phyloP scores from a whole-genome alignment of 2,113 vertebrate genomes.

The Notarius lentiginosus region DNA sequence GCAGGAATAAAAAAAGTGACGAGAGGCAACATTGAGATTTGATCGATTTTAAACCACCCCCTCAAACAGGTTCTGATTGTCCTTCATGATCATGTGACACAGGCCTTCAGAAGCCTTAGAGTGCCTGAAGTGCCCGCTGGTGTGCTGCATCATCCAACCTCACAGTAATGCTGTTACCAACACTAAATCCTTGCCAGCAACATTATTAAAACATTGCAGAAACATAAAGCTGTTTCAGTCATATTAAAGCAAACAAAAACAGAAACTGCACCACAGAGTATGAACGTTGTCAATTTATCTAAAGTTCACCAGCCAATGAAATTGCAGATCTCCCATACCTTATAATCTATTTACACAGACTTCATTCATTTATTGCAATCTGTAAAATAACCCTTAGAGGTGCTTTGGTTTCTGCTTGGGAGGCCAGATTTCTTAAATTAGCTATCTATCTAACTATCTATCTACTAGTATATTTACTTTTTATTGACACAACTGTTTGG shows the following conservation, averaged over 20 bases:
- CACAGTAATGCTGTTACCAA: constrained; percentile 58
- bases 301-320: constrained; percentile 48
- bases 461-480: constrained; percentile 23
- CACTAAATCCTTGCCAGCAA: constrained; percentile 65
- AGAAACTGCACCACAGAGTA: constrained; percentile 39
- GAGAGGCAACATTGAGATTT: constrained; percentile 73
- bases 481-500: constrained; percentile 29
- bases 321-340: constrained; percentile 56
- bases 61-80: constrained; percentile 78
- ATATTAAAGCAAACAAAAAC: constrained; percentile 44
- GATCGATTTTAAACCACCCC: constrained; percentile 68
- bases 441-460: constrained; percentile 26
- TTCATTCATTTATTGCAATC: constrained; percentile 56
- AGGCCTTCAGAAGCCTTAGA: constrained; percentile 72
- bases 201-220: constrained; percentile 58
- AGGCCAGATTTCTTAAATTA: constrained; percentile 46
- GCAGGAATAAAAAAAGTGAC: constrained; percentile 78
- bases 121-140: constrained; percentile 65
- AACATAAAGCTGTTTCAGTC: constrained; percentile 43
- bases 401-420: constrained; percentile 55
- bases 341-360: constrained; percentile 50
- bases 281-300: constrained; percentile 44
- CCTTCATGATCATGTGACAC: constrained; percentile 76
- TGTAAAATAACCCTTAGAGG: constrained; percentile 40
- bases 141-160: constrained; percentile 53